Conservation (phyloP, 2,888 invertebrate species). For the Nemotelus pantherinus region DNA sequence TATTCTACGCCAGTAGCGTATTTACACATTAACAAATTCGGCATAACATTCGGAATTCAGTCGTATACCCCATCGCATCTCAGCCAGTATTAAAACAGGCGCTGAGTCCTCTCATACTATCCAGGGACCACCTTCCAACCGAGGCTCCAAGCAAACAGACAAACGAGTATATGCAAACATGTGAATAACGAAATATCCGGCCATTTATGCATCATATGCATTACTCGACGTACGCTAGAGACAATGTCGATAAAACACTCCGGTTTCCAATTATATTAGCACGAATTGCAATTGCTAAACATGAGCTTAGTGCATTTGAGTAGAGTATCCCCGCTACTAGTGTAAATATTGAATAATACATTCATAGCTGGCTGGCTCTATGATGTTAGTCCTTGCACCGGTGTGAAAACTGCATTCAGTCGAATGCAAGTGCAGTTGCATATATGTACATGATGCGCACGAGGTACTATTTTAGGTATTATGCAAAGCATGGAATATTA, state of each 20-base stretch:
- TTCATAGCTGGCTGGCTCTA: constrained; percentile 7
- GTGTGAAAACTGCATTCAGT: not conserved
- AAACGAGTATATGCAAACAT: constrained; percentile 22
- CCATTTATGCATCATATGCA: constrained; percentile 32
- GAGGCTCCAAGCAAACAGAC: not conserved
- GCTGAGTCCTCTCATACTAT: not conserved
- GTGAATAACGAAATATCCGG: constrained; percentile 15
- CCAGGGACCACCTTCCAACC: not conserved
- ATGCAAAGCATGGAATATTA: constrained; percentile 18
- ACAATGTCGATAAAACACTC: constrained; percentile 35
- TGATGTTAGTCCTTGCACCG: not conserved
- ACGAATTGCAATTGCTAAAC: constrained; percentile 48
- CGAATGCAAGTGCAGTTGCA: not conserved
- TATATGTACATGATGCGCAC: not conserved
- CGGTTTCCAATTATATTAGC: constrained; percentile 47
- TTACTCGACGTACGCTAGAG: constrained; percentile 13
- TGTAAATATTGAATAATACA: constrained; percentile 41
- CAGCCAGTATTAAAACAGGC: too few relatives aligned
- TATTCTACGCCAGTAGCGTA: constrained; percentile 1
- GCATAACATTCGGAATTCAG: too few relatives aligned
- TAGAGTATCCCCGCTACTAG: not conserved
- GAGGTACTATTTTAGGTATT: not conserved
- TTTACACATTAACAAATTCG: not conserved
- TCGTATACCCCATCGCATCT: too few relatives aligned
- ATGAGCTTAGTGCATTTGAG: constrained; percentile 48